phyloP scores from a whole-genome alignment of 1,140 invertebrate genomes.

The Dolichoris vasculosae region DNA sequence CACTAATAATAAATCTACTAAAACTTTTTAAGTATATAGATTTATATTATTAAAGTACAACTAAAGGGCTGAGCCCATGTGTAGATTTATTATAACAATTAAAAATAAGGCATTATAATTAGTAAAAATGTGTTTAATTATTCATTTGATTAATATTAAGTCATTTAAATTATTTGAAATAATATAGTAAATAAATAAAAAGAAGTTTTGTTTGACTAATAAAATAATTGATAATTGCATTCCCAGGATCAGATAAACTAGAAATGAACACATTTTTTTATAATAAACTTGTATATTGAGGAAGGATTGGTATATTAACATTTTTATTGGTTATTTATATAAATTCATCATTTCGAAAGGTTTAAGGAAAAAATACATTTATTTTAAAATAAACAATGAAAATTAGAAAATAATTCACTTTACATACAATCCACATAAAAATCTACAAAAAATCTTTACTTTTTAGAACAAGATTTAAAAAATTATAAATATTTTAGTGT shows the following conservation, averaged over 20 bases:
- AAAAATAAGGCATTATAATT: constrained; percentile 22
- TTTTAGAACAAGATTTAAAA: background rate
- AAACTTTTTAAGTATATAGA: constrained; percentile 49
- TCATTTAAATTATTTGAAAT: constrained; percentile 39
- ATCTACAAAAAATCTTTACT: background rate
- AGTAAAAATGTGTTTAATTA: constrained; percentile 25
- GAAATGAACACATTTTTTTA: constrained; percentile 15
- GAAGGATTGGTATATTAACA: constrained; percentile 35
- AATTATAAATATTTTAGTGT: constrained; percentile 4
- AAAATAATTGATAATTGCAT: constrained; percentile 28
- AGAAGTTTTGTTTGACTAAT: constrained; percentile 28
- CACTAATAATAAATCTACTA: constrained; percentile 57
- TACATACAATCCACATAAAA: background rate
- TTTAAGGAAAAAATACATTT: constrained; percentile 47
- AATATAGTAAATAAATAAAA: constrained; percentile 36
- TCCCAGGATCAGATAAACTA: constrained; percentile 6
- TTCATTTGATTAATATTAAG: constrained; percentile 36
- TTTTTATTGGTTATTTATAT: background rate
- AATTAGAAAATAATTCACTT: constrained; percentile 54
- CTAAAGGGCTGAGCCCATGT: constrained; percentile 45
- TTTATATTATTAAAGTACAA: constrained; percentile 40
- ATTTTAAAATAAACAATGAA: constrained; percentile 44
- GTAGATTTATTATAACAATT: constrained; percentile 40
- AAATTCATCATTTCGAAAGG: constrained; percentile 49
- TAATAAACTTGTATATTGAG: constrained; percentile 22